phyloP scores from a whole-genome alignment of 2,797 vertebrate species.

The Malurus splendens region DNA sequence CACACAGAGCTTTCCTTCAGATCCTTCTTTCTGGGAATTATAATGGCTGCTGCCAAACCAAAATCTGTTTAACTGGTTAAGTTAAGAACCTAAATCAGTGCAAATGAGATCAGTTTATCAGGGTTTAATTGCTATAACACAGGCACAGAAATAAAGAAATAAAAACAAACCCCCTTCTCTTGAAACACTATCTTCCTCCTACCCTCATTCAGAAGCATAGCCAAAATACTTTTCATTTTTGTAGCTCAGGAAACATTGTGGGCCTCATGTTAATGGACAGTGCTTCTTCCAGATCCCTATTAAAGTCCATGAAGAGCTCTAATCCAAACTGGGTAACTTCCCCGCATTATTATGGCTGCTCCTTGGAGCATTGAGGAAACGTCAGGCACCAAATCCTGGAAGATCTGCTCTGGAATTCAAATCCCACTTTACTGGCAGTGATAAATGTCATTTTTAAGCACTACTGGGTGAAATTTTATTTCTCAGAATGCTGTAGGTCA shows the following conservation, averaged over 20 bases:
- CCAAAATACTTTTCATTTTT: conserved; percentile 53
- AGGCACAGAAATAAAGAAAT: not conserved
- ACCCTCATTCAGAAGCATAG: not conserved
- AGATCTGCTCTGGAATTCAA: not conserved
- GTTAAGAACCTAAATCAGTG: not conserved
- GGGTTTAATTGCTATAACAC: conserved; percentile 32
- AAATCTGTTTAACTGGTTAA: conserved; percentile 37
- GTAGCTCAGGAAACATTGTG: conserved; percentile 30
- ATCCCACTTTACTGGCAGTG: not conserved
- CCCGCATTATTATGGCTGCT: not conserved
- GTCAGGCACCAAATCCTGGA: not conserved
- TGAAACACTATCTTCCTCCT: not conserved
- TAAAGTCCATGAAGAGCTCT: not conserved
- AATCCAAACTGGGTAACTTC: not conserved
- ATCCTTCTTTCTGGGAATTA: conserved; percentile 46
- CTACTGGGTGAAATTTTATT: not conserved
- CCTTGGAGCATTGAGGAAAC: not conserved
- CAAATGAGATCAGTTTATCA: conserved; percentile 31
- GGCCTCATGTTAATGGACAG: not conserved
- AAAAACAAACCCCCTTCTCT: not conserved
- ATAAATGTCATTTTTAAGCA: not conserved
- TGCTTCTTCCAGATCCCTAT: not conserved
- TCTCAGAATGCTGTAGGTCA: not conserved
- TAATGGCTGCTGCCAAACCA: not conserved
- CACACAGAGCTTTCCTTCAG: not conserved